Evolutionary conservation across 2,888 invertebrate species (phyloP).

Genomic region (Rambutsinella grinnellia): DNA sequence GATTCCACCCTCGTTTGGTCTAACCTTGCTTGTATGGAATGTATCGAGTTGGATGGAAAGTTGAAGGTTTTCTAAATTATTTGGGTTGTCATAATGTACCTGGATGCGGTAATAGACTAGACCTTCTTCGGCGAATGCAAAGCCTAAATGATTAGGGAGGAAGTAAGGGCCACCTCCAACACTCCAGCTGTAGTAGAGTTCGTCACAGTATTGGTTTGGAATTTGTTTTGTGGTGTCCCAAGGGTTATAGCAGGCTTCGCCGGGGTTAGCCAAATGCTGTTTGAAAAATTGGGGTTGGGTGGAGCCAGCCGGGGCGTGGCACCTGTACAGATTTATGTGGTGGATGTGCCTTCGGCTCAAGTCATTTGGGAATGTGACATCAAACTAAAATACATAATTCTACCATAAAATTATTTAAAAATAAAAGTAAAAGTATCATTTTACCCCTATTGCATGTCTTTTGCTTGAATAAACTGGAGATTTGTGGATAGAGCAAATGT

Average conservation of each 20-base stretch:
- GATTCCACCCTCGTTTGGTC: conserved; percentile 85
- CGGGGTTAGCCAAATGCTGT: neutral
- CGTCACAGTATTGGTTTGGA: neutral
- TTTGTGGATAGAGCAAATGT: too few species aligned
- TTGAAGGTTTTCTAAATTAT: neutral
- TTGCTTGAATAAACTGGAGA: too few species aligned
- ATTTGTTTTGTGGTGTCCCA: neutral
- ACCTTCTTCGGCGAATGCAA: conserved; percentile 6
- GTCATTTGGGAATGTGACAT: neutral
- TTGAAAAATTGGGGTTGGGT: neutral
- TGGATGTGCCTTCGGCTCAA: conserved; percentile 8
- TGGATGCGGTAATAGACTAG: conserved; percentile 32
- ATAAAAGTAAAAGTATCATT: neutral
- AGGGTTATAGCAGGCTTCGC: neutral
- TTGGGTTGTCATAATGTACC: conserved; percentile 35
- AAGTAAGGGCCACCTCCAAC: neutral
- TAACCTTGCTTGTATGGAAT: conserved; percentile 8
- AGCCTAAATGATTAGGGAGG: conserved; percentile 24
- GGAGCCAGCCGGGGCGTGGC: neutral
- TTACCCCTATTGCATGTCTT: too few species aligned
- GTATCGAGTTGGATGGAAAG: conserved; percentile 17
- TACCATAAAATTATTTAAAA: neutral
- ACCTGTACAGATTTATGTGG: conserved; percentile 16
- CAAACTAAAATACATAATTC: neutral
- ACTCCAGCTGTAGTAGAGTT: neutral